Percentiles rank a stretch among this genome's conserved stretches.
Conservation (phyloP, 2,113 vertebrate genomes). For the Pipa parva region DNA sequence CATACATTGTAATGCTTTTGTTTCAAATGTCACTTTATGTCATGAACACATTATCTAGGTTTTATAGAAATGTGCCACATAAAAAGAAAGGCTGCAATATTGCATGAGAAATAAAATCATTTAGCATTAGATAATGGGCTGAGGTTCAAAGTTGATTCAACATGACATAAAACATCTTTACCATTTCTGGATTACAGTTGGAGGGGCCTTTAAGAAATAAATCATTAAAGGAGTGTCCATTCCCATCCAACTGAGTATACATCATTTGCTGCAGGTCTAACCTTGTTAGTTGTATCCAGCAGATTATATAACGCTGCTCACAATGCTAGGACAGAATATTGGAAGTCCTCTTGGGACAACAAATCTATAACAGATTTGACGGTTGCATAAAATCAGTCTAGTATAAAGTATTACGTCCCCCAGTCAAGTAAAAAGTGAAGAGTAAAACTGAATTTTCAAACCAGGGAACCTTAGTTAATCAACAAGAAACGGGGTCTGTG, state of each 20-base stretch:
- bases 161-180: conserved; percentile 23
- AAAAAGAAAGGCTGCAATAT: neutral
- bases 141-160: conserved; percentile 5
- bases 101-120: neutral
- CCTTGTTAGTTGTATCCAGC: conserved; percentile 24
- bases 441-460: neutral
- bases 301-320: conserved; percentile 3
- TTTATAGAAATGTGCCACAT: too few relatives aligned
- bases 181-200: conserved; percentile 26
- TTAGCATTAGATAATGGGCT: neutral
- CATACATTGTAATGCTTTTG: too few relatives aligned
- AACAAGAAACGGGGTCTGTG: conserved; percentile 1
- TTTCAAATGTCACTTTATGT: too few relatives aligned
- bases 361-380: conserved; percentile 22
- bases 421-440: conserved; percentile 19
- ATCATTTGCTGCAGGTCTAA: conserved; percentile 24
- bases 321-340: conserved; percentile 1
- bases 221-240: conserved; percentile 22
- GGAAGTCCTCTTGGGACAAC: conserved; percentile 4
- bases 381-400: conserved; percentile 25
- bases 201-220: conserved; percentile 14
- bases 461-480: neutral
- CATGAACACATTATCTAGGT: too few relatives aligned
- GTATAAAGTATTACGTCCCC: conserved; percentile 15
- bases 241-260: conserved; percentile 21